phyloP scores from a whole-genome alignment of 2,113 vertebrate genomes.

The Nicator chloris region DNA sequence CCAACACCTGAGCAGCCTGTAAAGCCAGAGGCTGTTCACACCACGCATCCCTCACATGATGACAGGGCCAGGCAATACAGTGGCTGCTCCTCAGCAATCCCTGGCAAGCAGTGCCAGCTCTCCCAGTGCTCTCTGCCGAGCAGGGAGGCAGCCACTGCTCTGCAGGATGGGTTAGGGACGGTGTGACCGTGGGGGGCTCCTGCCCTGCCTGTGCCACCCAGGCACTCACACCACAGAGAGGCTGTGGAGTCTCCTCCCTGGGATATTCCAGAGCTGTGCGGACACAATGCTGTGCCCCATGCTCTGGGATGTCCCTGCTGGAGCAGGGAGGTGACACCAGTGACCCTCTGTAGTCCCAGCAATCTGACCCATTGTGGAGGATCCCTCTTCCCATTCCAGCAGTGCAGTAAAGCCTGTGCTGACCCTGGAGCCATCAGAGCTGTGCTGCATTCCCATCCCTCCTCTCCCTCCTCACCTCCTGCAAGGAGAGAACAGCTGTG shows the following conservation, averaged over 20 bases:
- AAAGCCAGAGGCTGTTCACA: background rate
- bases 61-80: background rate
- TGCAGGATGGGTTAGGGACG: background rate
- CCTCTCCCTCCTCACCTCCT: background rate
- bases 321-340: too few species aligned
- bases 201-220: background rate
- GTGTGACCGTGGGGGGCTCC: background rate
- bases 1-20: background rate
- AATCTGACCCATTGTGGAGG: background rate
- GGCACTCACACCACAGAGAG: background rate
- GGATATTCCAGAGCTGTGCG: background rate
- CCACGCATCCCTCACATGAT: background rate
- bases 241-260: background rate
- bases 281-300: background rate
- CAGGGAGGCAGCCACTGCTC: background rate
- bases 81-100: background rate
- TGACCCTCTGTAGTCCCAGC: background rate
- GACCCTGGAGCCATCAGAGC: fast-evolving
- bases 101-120: background rate
- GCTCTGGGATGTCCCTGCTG: too few species aligned
- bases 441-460: background rate
- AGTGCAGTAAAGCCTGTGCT: background rate
- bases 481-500: constrained; percentile 3
- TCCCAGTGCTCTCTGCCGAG: background rate
- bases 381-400: background rate